Base-by-base conservation (phyloP, 2,888 invertebrate genomes). In the Encarsia formosa region DNA sequence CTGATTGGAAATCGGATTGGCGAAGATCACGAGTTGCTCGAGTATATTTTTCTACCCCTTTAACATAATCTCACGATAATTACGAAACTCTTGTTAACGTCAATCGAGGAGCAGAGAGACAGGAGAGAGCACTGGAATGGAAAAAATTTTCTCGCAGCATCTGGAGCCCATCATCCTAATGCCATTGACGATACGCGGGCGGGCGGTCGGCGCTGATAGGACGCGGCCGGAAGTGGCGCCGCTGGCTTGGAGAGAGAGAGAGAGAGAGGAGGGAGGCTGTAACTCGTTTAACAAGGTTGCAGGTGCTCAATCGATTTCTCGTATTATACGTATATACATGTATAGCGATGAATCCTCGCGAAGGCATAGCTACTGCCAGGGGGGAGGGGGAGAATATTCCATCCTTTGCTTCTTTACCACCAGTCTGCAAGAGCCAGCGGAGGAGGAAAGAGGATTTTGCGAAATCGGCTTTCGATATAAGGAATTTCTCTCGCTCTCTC, bases 301-400 rank as follows among this genome's bases (percentile, higher is more conserved):
- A 52, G 52, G 47, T 50, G 35, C 39, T 32, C 49, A 44, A 54
- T 54, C 54, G 51, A 54, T 54, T 40, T 40, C 32, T 13, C 38
- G 9, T 18, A 40, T 8, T 22, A 32, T 18, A 37, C 22, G 16
- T 11, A 6, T 41, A 29, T 26, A 26, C 11, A 42, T 42, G 2
- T 42, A 5, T 24, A 35, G 43, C 37, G 16, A 16, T 11, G 35
- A 48, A 52, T 50, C 35, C 47, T 47, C 37, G 1, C 13, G 46
- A 58, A 52, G 38, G 31, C 23, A 41, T 41, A 45, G 26, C 49
- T 54, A 51, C 48, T 46, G 52, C 44, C 53, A 31, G 54, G 56
- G 37, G 49, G 35, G 57, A 53, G 55, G 45, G 57, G 58, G 62
- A 62, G 61, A 58, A 61, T 9, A 29, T n/a, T n/a, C n/a, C n/a